These are phyloP conservation scores for Phaethon lepturus DNA, from an alignment of 2,113 vertebrate species.

Conservation along the genomic window DNA sequence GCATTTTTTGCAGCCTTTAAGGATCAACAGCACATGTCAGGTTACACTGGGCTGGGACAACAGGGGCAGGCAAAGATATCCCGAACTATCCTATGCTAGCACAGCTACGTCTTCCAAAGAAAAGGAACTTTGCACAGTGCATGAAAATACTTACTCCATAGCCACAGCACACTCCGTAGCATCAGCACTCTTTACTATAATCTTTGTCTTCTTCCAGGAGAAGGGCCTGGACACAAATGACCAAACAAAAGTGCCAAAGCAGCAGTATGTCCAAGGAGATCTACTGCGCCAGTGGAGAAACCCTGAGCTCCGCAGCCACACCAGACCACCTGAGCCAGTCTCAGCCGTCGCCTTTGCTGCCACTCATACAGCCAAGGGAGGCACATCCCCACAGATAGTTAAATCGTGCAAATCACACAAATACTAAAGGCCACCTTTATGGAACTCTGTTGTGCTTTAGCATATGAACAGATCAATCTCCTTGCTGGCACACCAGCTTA, in stretches of 20 bases:
- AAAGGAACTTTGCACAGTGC: not conserved
- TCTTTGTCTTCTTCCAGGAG: not conserved
- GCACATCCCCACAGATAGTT: not conserved
- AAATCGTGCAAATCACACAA: not conserved
- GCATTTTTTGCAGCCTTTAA: not conserved
- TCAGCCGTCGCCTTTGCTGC: not conserved
- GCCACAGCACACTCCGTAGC: not conserved
- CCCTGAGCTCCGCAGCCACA: accelerated
- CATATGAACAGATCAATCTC: not conserved
- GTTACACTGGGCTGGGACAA: not conserved
- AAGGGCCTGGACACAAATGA: not conserved
- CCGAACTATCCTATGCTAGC: not conserved
- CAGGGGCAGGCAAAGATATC: not conserved
- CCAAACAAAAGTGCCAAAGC: not conserved
- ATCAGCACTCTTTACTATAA: not conserved
- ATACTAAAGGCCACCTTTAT: not conserved
- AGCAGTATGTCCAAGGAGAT: not conserved
- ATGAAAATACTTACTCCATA: not conserved
- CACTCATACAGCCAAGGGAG: not conserved
- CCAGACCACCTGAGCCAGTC: not conserved
- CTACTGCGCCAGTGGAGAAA: accelerated
- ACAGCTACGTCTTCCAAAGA: not conserved
- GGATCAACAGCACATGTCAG: not conserved
- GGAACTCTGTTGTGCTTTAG: not conserved
- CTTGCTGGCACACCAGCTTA: not conserved